Evolutionary conservation across 2,113 vertebrate genomes (phyloP).

Genomic region (Nycticorax nycticorax): DNA sequence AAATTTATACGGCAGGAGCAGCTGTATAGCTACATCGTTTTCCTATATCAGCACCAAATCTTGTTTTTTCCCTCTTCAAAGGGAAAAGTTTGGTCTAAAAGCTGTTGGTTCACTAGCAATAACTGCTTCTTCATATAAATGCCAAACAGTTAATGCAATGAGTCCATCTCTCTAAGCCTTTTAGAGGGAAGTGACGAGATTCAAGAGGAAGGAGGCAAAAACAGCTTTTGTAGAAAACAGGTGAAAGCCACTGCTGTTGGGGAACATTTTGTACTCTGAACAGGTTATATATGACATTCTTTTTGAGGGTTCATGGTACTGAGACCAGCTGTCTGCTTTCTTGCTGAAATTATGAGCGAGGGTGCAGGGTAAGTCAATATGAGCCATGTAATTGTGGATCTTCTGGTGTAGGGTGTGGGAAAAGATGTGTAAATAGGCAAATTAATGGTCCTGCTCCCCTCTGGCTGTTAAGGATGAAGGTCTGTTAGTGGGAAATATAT

Average conservation of each 20-base stretch:
- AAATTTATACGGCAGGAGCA: not conserved
- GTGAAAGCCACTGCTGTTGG: not conserved
- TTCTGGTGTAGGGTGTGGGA: not conserved
- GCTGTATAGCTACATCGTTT: not conserved
- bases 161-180: not conserved
- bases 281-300: not conserved
- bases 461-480: not conserved
- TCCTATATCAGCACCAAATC: not conserved
- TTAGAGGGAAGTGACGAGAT: accelerated
- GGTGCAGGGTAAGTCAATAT: not conserved
- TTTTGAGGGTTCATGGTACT: not conserved
- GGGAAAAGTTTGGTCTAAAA: not conserved
- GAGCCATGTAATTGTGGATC: not conserved
- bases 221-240: not conserved
- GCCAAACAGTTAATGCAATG: not conserved
- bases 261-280: not conserved
- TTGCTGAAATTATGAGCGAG: not conserved
- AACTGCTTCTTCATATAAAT: not conserved
- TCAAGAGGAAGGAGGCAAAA: not conserved
- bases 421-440: not conserved
- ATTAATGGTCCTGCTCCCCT: not conserved
- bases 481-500: not conserved
- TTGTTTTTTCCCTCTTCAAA: not conserved
- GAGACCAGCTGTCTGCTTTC: not conserved
- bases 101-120: not conserved